phyloP scores from a whole-genome alignment of 1,140 invertebrate genomes.

The Heliconius congener region DNA sequence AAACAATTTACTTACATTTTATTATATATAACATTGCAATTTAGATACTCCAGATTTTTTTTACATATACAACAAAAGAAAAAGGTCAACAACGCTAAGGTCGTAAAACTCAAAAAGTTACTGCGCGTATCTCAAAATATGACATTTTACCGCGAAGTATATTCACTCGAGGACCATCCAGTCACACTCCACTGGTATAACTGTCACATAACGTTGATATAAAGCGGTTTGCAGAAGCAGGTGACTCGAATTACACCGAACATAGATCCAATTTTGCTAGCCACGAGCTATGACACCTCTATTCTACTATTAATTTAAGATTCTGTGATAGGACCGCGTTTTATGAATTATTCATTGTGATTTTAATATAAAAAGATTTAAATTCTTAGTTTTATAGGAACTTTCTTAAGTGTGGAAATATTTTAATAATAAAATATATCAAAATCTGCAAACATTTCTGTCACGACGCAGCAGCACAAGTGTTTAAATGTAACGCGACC shows the following conservation, averaged over 20 bases:
- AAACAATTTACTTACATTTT: no score
- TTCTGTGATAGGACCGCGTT: conserved; percentile 24
- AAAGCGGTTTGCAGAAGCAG: conserved; percentile 52
- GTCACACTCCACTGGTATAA: conserved; percentile 62
- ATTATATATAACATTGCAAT: no score
- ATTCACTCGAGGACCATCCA: conserved; percentile 64
- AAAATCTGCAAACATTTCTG: no score
- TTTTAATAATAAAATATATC: no score
- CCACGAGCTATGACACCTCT: conserved; percentile 37
- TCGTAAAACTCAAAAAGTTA: conserved; percentile 23
- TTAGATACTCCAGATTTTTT: neutral
- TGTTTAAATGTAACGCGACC: no score
- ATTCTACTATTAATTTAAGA: conserved; percentile 35
- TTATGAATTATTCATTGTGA: conserved; percentile 25
- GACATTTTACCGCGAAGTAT: conserved; percentile 60
- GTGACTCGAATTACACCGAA: conserved; percentile 51
- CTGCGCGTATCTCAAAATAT: conserved; percentile 41
- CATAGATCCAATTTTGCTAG: conserved; percentile 51
- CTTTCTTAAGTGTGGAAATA: no score
- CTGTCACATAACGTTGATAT: conserved; percentile 70
- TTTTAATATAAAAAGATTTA: neutral
- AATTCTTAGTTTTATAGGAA: no score
- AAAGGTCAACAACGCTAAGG: conserved; percentile 15
- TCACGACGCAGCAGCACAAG: no score
- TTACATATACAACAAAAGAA: neutral